Evolutionary conservation across 1,140 invertebrate species (phyloP).

Genomic region (Sesamia nonagrioides): DNA sequence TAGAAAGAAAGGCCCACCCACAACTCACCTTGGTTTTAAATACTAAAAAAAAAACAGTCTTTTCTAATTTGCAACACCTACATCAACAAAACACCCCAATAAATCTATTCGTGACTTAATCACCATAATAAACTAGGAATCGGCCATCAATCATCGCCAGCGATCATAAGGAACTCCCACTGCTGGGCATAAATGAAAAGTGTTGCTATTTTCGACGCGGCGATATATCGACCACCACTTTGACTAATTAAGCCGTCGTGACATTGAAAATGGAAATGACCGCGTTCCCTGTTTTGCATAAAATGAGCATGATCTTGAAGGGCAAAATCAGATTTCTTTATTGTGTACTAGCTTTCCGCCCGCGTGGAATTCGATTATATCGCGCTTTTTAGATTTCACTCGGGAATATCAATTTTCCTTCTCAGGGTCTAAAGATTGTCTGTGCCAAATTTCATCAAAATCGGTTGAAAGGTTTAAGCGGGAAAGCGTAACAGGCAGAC

Average conservation of each 20-base stretch:
- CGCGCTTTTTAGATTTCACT: too few relatives aligned
- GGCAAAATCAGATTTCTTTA: background rate
- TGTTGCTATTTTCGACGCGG: conserved; percentile 61
- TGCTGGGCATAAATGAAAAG: conserved; percentile 53
- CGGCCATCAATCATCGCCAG: conserved; percentile 9
- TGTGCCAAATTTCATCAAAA: too few relatives aligned
- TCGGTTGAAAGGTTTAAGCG: too few relatives aligned
- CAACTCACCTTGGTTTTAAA: background rate
- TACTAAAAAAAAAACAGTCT: background rate
- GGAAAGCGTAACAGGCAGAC: too few relatives aligned
- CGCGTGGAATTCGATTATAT: too few relatives aligned
- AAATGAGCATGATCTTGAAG: background rate
- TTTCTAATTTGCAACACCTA: background rate
- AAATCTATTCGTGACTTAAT: conserved; percentile 34
- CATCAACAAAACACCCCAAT: conserved; percentile 2
- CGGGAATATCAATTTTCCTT: too few relatives aligned
- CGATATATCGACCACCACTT: conserved; percentile 55
- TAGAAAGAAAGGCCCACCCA: background rate
- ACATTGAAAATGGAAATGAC: conserved; percentile 34
- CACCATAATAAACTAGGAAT: conserved; percentile 15
- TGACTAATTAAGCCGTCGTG: conserved; percentile 37
- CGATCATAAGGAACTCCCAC: conserved; percentile 49
- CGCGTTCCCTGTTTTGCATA: conserved; percentile 27
- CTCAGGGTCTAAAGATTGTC: too few relatives aligned
- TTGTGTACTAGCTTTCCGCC: too few relatives aligned